A percentile compares a stretch with the other conserved stretches of the same genome.
Evolutionary conservation across 2,797 vertebrate species (phyloP).

Genomic region (Sebastes vulpes): DNA sequence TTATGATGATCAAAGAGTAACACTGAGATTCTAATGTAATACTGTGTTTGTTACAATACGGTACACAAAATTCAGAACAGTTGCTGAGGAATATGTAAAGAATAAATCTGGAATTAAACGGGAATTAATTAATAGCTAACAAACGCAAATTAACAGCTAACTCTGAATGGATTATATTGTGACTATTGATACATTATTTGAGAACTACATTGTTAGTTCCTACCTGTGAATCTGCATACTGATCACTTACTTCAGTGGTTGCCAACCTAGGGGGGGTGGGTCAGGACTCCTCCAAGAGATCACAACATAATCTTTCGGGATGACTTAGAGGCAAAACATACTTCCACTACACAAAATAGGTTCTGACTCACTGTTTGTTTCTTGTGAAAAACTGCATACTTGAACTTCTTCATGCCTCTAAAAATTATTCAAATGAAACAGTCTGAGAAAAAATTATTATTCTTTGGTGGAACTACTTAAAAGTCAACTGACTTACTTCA

Average conservation of each 20-base stretch:
- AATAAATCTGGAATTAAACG: not conserved
- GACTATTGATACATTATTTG: not conserved
- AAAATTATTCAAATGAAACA: not conserved
- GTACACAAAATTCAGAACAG: not conserved
- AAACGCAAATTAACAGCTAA: not conserved
- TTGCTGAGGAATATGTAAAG: not conserved
- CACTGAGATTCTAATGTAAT: not conserved
- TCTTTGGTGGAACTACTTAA: not conserved
- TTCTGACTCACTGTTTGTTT: not conserved
- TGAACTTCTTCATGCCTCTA: not conserved
- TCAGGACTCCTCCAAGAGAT: not conserved
- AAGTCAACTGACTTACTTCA: not conserved
- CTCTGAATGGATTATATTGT: not conserved
- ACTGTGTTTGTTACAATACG: not conserved
- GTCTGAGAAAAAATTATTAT: not conserved
- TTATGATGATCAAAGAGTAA: not conserved
- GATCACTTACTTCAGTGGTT: not conserved
- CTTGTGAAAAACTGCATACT: not conserved
- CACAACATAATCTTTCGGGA: not conserved
- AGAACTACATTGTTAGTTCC: not conserved
- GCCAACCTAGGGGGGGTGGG: too few relatives aligned
- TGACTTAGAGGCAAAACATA: not conserved
- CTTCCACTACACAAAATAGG: not conserved
- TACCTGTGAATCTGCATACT: not conserved
- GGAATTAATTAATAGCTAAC: not conserved